Conservation (phyloP, 2,888 invertebrate species). For the Macrosoma leucophasiata region DNA sequence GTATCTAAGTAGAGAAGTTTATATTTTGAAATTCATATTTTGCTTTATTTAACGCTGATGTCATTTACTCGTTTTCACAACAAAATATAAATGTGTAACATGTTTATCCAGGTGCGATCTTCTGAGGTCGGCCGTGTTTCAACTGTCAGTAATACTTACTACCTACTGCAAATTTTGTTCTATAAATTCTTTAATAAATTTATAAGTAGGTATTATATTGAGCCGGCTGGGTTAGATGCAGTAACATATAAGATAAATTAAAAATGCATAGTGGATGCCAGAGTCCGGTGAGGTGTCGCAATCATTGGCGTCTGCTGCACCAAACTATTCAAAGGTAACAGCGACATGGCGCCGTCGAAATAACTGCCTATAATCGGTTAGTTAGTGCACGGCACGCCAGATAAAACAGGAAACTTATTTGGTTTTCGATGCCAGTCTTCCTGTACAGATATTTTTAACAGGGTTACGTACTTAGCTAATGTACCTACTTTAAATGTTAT, state of each 20-base stretch:
- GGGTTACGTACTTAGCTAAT: too few species aligned
- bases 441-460: too few species aligned
- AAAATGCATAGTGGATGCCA: conserved; percentile 43
- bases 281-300: conserved; percentile 56
- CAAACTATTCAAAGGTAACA: conserved; percentile 46
- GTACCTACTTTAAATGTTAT: too few species aligned
- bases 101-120: conserved; percentile 67
- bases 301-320: conserved; percentile 53
- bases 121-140: conserved; percentile 47
- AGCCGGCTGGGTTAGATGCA: not conserved
- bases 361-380: conserved; percentile 18
- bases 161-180: conserved; percentile 21
- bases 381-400: too few species aligned
- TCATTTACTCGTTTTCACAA: conserved; percentile 55
- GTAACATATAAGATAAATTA: conserved; percentile 33
- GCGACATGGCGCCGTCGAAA: conserved; percentile 44
- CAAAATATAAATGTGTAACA: conserved; percentile 35
- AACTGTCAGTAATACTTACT: not conserved
- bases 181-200: too few species aligned
- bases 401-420: conserved; percentile 7
- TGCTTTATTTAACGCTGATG: conserved; percentile 56
- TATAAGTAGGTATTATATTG: too few species aligned
- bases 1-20: too few species aligned
- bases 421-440: conserved; percentile 3
- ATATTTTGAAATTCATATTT: too few species aligned